Percentiles rank a stretch among this genome's conserved stretches.
Evolutionary conservation across 2,797 vertebrate genomes (phyloP).

Genomic region (Argyrosomus regius): DNA sequence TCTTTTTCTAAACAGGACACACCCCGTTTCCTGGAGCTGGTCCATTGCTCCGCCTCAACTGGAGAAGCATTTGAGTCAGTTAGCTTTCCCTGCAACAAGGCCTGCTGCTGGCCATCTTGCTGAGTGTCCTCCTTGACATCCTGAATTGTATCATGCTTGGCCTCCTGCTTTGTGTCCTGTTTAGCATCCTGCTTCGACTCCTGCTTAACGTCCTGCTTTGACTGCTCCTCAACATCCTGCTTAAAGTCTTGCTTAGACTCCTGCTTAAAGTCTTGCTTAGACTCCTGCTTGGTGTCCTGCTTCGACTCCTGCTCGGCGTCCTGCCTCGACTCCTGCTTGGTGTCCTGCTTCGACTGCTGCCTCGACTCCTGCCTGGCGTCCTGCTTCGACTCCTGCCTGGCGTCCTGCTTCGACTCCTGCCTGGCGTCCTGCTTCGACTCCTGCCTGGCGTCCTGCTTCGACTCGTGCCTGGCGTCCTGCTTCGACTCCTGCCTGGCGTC

Average conservation of each 20-base stretch:
- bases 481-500: constrained; percentile 27
- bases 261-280: constrained; percentile 11
- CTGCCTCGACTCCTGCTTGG: constrained; percentile 37
- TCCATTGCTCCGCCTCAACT: constrained; percentile 88
- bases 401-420: constrained; percentile 29
- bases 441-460: neutral
- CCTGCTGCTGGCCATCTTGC: constrained; percentile 64
- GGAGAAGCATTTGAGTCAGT: constrained; percentile 87
- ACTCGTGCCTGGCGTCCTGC: constrained; percentile 77
- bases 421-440: constrained; percentile 12
- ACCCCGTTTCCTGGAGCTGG: constrained; percentile 91
- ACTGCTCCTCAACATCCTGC: constrained; percentile 31
- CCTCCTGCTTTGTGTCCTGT: constrained; percentile 54
- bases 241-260: constrained; percentile 38
- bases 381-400: neutral
- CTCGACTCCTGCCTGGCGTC: neutral
- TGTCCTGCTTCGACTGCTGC: constrained; percentile 24
- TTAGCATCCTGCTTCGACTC: constrained; percentile 41
- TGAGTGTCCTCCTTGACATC: constrained; percentile 51
- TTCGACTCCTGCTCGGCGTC: neutral
- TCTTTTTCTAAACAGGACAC: constrained; percentile 93
- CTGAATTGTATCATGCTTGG: constrained; percentile 83
- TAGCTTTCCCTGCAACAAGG: constrained; percentile 83
- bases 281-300: too few species aligned
- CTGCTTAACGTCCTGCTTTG: constrained; percentile 23